phyloP scores from a whole-genome alignment of 2,888 invertebrate species.

The Lomographa bimaculata region DNA sequence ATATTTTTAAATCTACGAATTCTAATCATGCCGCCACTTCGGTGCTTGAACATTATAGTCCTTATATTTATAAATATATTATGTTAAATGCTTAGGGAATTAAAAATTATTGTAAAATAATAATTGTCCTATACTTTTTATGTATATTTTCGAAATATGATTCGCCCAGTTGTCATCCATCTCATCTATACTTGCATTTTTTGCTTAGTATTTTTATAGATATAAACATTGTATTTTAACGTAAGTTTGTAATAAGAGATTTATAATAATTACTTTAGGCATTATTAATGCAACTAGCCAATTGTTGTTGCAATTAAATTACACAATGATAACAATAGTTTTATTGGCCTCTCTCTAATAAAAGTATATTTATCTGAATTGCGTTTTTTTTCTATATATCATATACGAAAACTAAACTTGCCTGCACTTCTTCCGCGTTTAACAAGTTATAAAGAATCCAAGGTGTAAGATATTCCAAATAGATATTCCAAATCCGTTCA shows the following conservation, averaged over 20 bases:
- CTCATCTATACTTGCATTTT: constrained; percentile 63
- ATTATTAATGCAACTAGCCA: constrained; percentile 53
- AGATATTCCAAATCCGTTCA: no score
- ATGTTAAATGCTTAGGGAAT: constrained; percentile 10
- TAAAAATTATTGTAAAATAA: constrained; percentile 21
- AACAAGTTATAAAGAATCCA: no score
- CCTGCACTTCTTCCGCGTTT: no score
- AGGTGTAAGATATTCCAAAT: no score
- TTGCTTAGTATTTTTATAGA: constrained; percentile 60
- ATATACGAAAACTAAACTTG: no score
- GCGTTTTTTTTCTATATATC: constrained; percentile 23
- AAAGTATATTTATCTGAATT: constrained; percentile 70
- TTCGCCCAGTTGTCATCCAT: constrained; percentile 62
- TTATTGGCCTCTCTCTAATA: constrained; percentile 80
- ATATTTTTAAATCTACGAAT: constrained; percentile 39
- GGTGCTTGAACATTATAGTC: constrained; percentile 57
- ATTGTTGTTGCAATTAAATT: constrained; percentile 60
- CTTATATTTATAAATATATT: constrained; percentile 18
- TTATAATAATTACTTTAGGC: constrained; percentile 44
- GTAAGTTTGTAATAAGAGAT: constrained; percentile 65
- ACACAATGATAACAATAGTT: constrained; percentile 60
- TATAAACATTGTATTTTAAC: constrained; percentile 53
- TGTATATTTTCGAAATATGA: constrained; percentile 41
- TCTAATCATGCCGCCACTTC: constrained; percentile 56
- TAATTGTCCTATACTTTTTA: constrained; percentile 22